phyloP scores from a whole-genome alignment of 2,888 invertebrate genomes.

The Bellardia bayeri region DNA sequence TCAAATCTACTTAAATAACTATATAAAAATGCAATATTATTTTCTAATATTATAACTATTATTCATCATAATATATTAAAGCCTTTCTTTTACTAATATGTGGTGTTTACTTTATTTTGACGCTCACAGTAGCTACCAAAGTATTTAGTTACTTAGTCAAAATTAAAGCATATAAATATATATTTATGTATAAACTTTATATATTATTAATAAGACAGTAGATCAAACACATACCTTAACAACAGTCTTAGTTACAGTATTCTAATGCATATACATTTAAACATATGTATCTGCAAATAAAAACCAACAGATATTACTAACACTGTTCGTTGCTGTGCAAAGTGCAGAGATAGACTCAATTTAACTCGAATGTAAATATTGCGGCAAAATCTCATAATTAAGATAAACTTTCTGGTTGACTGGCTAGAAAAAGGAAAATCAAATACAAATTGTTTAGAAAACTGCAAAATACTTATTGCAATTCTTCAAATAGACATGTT shows the following conservation, averaged over 20 bases:
- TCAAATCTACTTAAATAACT: too few relatives aligned
- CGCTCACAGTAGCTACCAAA: too few relatives aligned
- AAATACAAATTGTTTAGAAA: conserved; percentile 33
- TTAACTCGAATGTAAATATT: conserved; percentile 67
- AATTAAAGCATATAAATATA: neutral
- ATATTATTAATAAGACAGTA: conserved; percentile 23
- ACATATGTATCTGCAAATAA: too few relatives aligned
- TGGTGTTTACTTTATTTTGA: too few relatives aligned
- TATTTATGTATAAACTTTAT: conserved; percentile 9
- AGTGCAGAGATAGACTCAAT: conserved; percentile 14
- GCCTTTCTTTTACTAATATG: too few relatives aligned
- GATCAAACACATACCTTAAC: too few relatives aligned
- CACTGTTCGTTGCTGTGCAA: neutral
- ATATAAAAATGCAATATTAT: too few relatives aligned
- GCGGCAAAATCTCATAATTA: conserved; percentile 73
- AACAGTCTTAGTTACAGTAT: neutral
- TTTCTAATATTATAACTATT: too few relatives aligned
- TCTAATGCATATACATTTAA: conserved; percentile 24
- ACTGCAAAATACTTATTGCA: neutral
- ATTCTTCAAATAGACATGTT: conserved; percentile 18
- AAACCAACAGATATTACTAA: neutral
- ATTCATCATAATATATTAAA: too few relatives aligned
- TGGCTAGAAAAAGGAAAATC: conserved; percentile 64
- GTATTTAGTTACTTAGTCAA: conserved; percentile 2
- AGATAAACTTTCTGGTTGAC: conserved; percentile 72